Conservation (phyloP, 2,797 vertebrate species). For the Hozukius guyotensis region DNA sequence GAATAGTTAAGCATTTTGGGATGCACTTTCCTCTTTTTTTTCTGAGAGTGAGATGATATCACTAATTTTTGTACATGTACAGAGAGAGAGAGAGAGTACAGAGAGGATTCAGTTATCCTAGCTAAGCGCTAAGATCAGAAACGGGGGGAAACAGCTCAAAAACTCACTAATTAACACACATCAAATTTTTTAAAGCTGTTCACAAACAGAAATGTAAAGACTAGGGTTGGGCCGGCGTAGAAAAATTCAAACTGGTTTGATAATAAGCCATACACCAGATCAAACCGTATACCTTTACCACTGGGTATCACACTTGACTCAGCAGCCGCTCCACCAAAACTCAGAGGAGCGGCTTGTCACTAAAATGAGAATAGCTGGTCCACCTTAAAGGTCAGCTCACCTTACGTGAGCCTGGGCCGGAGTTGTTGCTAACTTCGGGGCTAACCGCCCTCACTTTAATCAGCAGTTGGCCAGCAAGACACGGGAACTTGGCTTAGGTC, state of each 20-base stretch:
- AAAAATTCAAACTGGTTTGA: no score
- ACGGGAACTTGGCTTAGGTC: background rate
- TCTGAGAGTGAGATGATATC: background rate
- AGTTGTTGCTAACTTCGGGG: background rate
- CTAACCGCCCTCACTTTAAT: background rate
- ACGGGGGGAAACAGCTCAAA: background rate
- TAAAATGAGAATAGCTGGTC: background rate
- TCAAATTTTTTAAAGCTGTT: fast-evolving
- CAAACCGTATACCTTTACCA: no score
- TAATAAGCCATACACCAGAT: no score
- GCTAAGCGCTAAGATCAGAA: background rate
- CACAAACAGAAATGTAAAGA: no score
- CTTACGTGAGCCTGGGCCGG: background rate
- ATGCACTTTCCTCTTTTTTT: background rate
- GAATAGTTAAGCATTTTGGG: background rate
- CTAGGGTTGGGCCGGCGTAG: no score
- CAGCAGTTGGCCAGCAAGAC: background rate
- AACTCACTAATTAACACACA: background rate
- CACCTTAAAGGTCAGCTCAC: no score
- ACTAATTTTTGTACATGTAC: background rate
- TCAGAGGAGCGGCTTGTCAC: no score
- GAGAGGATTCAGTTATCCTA: background rate
- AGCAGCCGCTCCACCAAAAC: background rate
- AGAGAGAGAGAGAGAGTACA: background rate
- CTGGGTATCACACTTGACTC: no score